phyloP scores from a whole-genome alignment of 2,888 invertebrate species.

The Homarus gammarus region DNA sequence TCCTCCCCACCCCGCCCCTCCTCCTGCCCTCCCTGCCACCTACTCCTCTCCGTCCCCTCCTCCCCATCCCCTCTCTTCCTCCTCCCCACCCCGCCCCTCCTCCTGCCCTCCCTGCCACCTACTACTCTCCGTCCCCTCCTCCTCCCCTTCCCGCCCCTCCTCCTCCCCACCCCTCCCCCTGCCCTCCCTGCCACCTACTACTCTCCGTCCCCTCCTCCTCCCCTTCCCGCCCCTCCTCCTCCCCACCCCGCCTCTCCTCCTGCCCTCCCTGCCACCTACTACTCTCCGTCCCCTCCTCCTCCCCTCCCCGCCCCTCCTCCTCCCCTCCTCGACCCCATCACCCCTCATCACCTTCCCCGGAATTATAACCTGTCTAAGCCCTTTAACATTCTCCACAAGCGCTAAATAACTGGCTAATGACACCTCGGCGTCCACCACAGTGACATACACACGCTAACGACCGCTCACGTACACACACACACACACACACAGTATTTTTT shows the following conservation, averaged over 20 bases:
- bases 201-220: too few species aligned
- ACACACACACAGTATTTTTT: background rate
- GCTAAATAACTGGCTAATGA: too few species aligned
- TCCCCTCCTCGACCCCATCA: background rate
- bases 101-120: too few species aligned
- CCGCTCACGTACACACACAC: background rate
- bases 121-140: too few species aligned
- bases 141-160: too few species aligned
- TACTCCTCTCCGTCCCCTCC: conserved; percentile 1
- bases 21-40: background rate
- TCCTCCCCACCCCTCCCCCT: too few species aligned
- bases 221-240: background rate
- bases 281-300: background rate
- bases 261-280: too few species aligned
- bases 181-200: too few species aligned
- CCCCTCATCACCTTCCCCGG: too few species aligned
- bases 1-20: background rate
- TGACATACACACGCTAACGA: background rate
- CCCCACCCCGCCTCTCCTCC: background rate
- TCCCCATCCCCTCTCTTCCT: background rate
- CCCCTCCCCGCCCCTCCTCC: background rate
- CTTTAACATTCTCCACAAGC: too few species aligned
- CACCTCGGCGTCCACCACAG: too few species aligned
- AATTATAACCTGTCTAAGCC: too few species aligned
- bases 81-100: background rate